Percentiles rank a stretch among this genome's conserved stretches.
These are phyloP conservation scores for Egretta garzetta DNA, from an alignment of 2,113 vertebrate species.

Conservation along the genomic window DNA sequence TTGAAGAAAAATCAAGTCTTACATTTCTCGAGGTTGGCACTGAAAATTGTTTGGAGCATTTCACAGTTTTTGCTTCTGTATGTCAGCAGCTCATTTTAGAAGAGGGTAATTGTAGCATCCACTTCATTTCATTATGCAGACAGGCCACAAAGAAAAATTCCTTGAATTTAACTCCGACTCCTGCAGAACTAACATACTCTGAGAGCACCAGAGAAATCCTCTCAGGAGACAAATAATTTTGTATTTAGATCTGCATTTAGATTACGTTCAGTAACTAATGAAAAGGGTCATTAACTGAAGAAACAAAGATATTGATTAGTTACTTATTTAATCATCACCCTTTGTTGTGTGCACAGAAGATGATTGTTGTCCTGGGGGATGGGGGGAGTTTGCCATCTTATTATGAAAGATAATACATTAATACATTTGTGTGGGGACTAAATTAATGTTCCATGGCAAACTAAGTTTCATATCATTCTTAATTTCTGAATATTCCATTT, in stretches of 20 bases:
- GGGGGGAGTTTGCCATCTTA: background rate
- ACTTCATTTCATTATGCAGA: background rate
- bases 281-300: background rate
- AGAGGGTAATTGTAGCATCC: background rate
- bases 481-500: background rate
- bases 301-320: background rate
- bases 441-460: background rate
- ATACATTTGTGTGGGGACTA: background rate
- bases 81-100: background rate
- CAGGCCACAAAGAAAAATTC: background rate
- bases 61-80: background rate
- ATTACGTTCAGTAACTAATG: background rate
- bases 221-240: background rate
- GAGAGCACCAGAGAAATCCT: background rate
- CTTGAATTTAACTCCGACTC: background rate
- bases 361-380: background rate
- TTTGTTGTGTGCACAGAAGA: background rate
- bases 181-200: background rate
- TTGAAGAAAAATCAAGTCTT: background rate
- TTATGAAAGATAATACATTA: background rate
- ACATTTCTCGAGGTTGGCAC: background rate
- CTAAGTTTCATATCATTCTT: background rate
- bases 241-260: background rate
- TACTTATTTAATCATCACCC: background rate
- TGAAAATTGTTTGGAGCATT: background rate